Evolutionary conservation across 2,888 invertebrate species (phyloP), one percentile per base, ranked within the genome.

Genomic region (Lasioglossum lativentre): DNA sequence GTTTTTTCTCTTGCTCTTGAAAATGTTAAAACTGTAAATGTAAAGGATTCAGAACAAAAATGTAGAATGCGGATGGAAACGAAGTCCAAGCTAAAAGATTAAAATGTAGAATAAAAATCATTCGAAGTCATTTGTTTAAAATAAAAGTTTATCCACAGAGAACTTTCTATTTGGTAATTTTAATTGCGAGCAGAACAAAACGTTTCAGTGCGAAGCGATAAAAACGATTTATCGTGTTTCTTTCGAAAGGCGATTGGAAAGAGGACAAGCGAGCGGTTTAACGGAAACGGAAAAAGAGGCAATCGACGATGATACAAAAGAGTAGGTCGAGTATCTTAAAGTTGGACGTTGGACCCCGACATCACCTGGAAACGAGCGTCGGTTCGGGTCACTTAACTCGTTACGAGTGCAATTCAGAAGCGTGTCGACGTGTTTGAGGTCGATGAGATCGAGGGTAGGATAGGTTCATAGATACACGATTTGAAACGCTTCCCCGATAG

Each of bases 381-480:
- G 84, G 84, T 82, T 83, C 82, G 77, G 82, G 83, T 91, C 90
- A 82, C 86, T 91, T 90, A 89, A 77, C 85, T 89, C 86, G 89
- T 89, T 89, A 86, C 83, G 79, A 68, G 82, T 40, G 66, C 83
- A 84, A 88, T 90, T 90, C 83, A 75, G 74, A 30, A 72, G 81
- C 78, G 83, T 76, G 88, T 83, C 85, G 86, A 86, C 86, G 88
- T 85, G 89, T 87, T 87, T 72, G 80, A 82, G 90, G 85, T 86
- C 89, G 83, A 38, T 45, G 79, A 70, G 80, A 76, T 75, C 63
- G 83, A 75, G 80, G 66, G 71, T 34, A 68, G 80, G 77, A 82
- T 47, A 75, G 85, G 83, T 86, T 72, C 82, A 79, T 85, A 83
- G 86, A 83, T 90, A 85, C 87, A 79, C 73, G 87, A 83, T 83